These are phyloP conservation scores for Lepidurus apus DNA, from an alignment of 1,140 invertebrate species.

Conservation along the genomic window DNA sequence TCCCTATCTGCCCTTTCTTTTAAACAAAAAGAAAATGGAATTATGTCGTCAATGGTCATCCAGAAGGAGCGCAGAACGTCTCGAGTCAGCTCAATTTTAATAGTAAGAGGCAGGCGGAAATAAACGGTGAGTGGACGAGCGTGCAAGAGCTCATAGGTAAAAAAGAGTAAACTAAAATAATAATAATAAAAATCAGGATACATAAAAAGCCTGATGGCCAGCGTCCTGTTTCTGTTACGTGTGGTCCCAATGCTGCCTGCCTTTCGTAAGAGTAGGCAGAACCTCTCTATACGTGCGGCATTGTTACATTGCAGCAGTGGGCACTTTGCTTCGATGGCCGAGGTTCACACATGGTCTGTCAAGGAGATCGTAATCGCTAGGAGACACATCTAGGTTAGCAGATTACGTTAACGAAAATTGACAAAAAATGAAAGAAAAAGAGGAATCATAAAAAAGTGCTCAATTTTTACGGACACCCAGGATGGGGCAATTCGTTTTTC, in stretches of 20 bases:
- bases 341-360: not conserved
- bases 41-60: not conserved
- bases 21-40: not conserved
- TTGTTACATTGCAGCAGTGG: not conserved
- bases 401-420: not conserved
- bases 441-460: not conserved
- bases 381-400: not conserved
- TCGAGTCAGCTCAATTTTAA: not conserved
- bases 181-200: not conserved
- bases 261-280: not conserved
- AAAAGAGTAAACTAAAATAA: not conserved
- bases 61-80: not conserved
- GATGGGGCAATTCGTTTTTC: not conserved
- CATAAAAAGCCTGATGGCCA: not conserved
- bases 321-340: not conserved
- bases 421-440: not conserved
- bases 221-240: not conserved
- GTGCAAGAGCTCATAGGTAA: not conserved
- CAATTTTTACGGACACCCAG: not conserved
- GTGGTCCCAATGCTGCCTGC: not conserved
- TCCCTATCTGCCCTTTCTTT: not conserved
- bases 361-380: constrained; percentile 9
- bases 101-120: not conserved
- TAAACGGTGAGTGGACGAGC: not conserved
- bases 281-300: not conserved